phyloP scores from a whole-genome alignment of 2,113 vertebrate genomes.

The Sinocyclocheilus grahami region DNA sequence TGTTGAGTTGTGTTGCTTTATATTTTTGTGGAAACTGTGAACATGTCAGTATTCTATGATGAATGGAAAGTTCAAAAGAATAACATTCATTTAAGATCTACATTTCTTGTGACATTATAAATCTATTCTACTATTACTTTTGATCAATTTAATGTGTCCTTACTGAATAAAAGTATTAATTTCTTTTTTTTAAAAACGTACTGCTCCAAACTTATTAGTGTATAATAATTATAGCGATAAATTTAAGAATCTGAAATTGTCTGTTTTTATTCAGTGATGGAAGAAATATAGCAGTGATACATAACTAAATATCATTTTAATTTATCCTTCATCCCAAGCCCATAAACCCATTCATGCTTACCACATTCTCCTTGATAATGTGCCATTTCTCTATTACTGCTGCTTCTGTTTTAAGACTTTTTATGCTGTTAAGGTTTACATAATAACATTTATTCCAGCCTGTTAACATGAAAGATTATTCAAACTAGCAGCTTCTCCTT shows the following conservation, averaged over 20 bases:
- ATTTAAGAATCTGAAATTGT: neutral
- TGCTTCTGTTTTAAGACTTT: neutral
- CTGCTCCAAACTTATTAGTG: neutral
- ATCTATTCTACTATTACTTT: neutral
- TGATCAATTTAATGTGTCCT: neutral
- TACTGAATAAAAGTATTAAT: neutral
- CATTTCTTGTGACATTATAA: neutral
- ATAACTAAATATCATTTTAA: neutral
- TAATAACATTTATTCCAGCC: neutral
- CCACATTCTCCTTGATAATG: neutral
- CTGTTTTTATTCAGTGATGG: neutral
- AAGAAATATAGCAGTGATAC: neutral
- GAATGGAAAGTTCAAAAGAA: too few species aligned
- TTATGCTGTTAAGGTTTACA: neutral
- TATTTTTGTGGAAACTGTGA: neutral
- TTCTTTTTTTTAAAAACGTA: too few species aligned
- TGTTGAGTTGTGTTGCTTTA: neutral
- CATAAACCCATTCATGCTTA: constrained; percentile 7
- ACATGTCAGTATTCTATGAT: too few species aligned
- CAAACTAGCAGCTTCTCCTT: neutral
- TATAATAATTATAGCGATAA: neutral
- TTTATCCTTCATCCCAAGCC: neutral
- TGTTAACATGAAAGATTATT: neutral
- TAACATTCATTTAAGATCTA: too few species aligned
- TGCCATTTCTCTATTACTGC: neutral